Evolutionary conservation across 2,888 invertebrate genomes (phyloP).

Genomic region (Cyclophora punctaria): DNA sequence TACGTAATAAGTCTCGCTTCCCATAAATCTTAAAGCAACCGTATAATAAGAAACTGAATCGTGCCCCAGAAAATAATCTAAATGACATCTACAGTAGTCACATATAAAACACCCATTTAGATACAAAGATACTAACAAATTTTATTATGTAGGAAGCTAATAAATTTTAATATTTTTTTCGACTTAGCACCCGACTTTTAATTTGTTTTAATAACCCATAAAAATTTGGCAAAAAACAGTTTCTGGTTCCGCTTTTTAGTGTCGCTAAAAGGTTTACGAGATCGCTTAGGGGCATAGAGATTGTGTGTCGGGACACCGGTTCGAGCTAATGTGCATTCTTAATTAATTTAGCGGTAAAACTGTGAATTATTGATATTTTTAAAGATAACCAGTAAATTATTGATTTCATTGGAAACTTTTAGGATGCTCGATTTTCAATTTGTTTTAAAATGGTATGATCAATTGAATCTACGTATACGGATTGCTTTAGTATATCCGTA

Average conservation of each 20-base stretch:
- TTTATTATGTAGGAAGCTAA: constrained; percentile 67
- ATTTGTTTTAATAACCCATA: constrained; percentile 70
- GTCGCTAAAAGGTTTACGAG: constrained; percentile 47
- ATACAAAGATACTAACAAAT: constrained; percentile 53
- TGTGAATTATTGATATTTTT: too few species aligned
- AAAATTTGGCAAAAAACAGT: constrained; percentile 51
- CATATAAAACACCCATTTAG: constrained; percentile 51
- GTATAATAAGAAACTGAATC: background rate
- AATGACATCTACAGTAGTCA: constrained; percentile 42
- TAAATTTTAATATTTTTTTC: constrained; percentile 55
- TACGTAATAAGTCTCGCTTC: too few species aligned
- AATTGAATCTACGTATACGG: too few species aligned
- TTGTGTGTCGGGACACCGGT: too few species aligned
- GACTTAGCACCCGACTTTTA: constrained; percentile 28
- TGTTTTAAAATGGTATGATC: too few species aligned
- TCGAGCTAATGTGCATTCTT: background rate
- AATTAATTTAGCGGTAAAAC: background rate
- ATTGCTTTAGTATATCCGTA: too few species aligned
- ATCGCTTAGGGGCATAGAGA: constrained; percentile 15
- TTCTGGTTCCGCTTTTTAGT: constrained; percentile 51
- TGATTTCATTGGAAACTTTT: too few species aligned
- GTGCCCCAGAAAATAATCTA: constrained; percentile 32
- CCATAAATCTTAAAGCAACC: too few species aligned
- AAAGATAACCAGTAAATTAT: too few species aligned
- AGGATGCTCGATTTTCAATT: too few species aligned